Base-by-base conservation (phyloP, 1,140 invertebrate genomes). In the Eueides isabella region DNA sequence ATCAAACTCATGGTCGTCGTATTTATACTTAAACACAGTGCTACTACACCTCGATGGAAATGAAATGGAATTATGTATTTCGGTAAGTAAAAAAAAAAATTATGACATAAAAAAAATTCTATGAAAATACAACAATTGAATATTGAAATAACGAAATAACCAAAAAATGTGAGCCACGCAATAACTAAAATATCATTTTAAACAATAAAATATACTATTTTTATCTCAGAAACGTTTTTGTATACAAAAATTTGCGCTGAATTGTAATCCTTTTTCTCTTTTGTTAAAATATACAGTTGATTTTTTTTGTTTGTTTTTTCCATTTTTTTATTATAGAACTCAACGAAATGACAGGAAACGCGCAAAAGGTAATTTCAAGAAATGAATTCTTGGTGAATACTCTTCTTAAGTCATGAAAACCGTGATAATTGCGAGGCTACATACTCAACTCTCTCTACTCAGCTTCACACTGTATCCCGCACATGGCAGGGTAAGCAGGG, bases 171-270 rank as follows among this genome's bases (percentile, higher is more conserved):
- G 7, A 55, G 23, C 23, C 23, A 55, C 48, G 41, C 41, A 55
- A 55, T 55, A 55, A 55, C 48, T 55, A 55, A 55, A 55, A 55
- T 55, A 55, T 55, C 6, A 55, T 55, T 55, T 55, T 55, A 55
- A 55, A 55, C 48, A 55, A 55, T 55, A 55, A 55, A 55, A 55
- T 55, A 55, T 55, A 55, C 48, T 55, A 55, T 55, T 55, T 55
- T 55, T 23, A 55, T 55, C 48, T 55, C 48, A 55, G 23, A 55
- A 55, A 55, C 48, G 48, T 55, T 55, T 55, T 55, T 55, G 48
- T 55, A 55, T 55, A 55, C 6, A 55, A 55, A 55, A 55, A 55
- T 55, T 26, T 12, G 26, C 23, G 11, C 26, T 55, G 48, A 26
- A 55, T 55, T 55, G 48, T 55, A 55, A 26, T 55, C 48, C 48